Base-by-base conservation (phyloP, 2,888 invertebrate species). In the Drosophila kuntzei region DNA sequence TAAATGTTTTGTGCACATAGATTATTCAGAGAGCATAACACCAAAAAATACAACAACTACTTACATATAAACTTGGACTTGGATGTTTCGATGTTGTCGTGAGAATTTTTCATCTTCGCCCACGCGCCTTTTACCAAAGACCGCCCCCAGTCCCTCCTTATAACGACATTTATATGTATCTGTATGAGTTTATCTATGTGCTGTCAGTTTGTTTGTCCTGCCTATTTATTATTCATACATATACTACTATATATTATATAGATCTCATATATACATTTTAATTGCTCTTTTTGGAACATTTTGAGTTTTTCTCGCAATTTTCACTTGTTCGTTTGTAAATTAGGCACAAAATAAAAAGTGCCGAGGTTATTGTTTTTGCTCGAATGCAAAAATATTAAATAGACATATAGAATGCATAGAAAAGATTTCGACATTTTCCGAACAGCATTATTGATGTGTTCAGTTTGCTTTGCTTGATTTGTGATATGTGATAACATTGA, bases 61-160 rank as follows among this genome's bases (percentile, higher is more conserved):
- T 67, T 58, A 51, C 69, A 75, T 59, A 89, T 85, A 85, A 87
- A 85, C 89, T 85, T 85, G 84, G 84, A 89, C 84, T 85, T 85
- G 89, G 89, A 43, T 83, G 77, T 59, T 70, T 54, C 53, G 41
- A 18, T 41, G 58, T 64, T 61, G 65, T 53, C 60, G 76, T 46
- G 84, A 84, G 80, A 49, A 55, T 36, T 68, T 60, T 81, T 72
- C 63, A 66, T 50, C 39, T 58, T 25, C 89, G 59, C 89, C 85
- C 85, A 89, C 85, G 86, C 88, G 79, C 67, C 86, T 41, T 57
- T 50, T 39, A 41, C 29, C 44, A 14, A 29, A 37, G 25, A n/a
- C 27, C 27, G 29, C 47, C 67, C 51, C 61, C 49, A 16, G 20
- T n/a, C 50, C 60, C 68, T 36, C 44, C 62, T 47, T 34, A 32